Evolutionary conservation across 2,797 vertebrate genomes (phyloP), one percentile per base, ranked within the genome.

Genomic region (Spheniscus humboldti): DNA sequence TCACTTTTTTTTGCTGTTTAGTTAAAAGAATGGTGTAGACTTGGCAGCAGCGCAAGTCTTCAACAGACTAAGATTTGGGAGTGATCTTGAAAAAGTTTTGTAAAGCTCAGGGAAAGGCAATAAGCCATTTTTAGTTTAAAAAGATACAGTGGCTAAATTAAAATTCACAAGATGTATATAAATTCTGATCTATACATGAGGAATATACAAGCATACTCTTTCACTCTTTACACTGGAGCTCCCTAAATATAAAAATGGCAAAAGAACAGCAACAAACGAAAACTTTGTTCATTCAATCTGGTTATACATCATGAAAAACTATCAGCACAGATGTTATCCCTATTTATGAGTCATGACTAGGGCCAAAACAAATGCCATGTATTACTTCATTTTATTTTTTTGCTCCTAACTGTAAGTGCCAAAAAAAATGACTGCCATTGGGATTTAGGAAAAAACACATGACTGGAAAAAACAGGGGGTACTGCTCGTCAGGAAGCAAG

Each of bases 161-260:
- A 90, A 96, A 94, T 88, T 92, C 57, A 78, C 73, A 88, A 79
- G 79, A 59, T 50, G 45, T 20, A 75, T 50, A 78, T n/a, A 83
- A 85, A 90, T 83, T 56, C 73, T 69, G 47, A 45, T 74, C 62
- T 68, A 60, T 22, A 80, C 30, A 67, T 16, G 56, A 94, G 92
- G 37, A 95, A 95, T 39, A 28, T 25, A 91, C 41, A 92, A 73
- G 64, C 19, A 84, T 30, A 69, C 37, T 88, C 64, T 88, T 78
- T 68, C 57, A 62, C 43, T 90, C 10, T 10, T 83, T 47, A 79
- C 28, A 72, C 17, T 90, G 76, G 59, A 81, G 66, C 76, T 88
- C 86, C 82, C 85, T 94, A 94, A 95, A 96, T 66, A 88, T 62
- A 96, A 95, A 89, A 96, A 94, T 66, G 66, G 94, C 87, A 86